Evolutionary conservation across 2,888 invertebrate species (phyloP).

Genomic region (Cyclophora albipunctata): DNA sequence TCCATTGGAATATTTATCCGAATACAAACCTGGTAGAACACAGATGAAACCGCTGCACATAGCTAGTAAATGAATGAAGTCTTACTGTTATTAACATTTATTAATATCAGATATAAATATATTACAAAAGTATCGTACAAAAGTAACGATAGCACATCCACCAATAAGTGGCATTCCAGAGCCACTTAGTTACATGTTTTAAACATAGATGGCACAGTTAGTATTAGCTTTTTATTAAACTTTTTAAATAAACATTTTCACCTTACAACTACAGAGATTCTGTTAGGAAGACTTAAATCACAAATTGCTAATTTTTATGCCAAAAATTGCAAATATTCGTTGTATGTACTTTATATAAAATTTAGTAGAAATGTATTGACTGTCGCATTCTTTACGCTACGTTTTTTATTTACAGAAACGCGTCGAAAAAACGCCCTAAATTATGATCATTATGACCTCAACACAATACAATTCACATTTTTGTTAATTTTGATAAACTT

Average conservation of each 20-base stretch:
- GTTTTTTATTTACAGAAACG: constrained; percentile 20
- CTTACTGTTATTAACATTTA: constrained; percentile 18
- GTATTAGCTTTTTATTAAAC: constrained; percentile 30
- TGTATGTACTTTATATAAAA: constrained; percentile 1
- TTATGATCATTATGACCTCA: background rate
- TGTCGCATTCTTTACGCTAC: constrained; percentile 19
- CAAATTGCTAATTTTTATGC: constrained; percentile 13
- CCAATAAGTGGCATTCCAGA: constrained; percentile 4
- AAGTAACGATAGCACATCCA: constrained; percentile 9
- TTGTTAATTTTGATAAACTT: constrained; percentile 5
- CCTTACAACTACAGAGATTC: constrained; percentile 11
- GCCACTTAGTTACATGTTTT: too few relatives aligned
- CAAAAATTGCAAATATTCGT: constrained; percentile 11
- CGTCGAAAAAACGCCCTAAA: constrained; percentile 19
- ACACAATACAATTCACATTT: background rate
- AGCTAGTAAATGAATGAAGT: too few relatives aligned
- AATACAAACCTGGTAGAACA: too few relatives aligned
- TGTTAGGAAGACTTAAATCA: constrained; percentile 8
- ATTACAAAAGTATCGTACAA: constrained; percentile 18
- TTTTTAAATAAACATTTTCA: constrained; percentile 14
- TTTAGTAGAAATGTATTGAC: background rate
- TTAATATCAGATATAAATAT: constrained; percentile 23
- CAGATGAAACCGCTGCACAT: too few relatives aligned
- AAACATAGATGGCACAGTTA: constrained; percentile 38
- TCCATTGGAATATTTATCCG: too few relatives aligned